Evolutionary conservation across 1,140 invertebrate species (phyloP).

Genomic region (Drosophila sulfurigaster): DNA sequence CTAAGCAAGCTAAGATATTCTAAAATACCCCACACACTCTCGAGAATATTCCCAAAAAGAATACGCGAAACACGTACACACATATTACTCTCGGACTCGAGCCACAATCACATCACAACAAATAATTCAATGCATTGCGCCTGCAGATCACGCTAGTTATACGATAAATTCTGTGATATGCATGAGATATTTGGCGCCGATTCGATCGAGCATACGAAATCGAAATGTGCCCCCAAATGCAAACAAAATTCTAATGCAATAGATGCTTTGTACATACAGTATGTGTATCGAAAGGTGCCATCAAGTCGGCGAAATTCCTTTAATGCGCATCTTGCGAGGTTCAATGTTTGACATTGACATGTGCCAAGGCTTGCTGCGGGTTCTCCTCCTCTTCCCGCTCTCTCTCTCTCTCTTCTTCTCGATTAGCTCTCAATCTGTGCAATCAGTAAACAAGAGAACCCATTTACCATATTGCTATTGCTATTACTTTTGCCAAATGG

Average conservation of each 20-base stretch:
- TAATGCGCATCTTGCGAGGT: conserved; percentile 59
- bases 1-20: conserved; percentile 59
- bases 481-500: conserved; percentile 27
- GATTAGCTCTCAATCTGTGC: conserved; percentile 11
- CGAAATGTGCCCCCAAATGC: conserved; percentile 47
- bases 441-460: neutral
- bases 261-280: conserved; percentile 6
- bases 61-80: neutral
- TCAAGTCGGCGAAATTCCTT: conserved; percentile 75
- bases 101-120: conserved; percentile 12
- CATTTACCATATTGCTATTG: neutral
- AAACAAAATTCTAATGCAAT: conserved; percentile 65
- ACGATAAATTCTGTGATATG: conserved; percentile 69
- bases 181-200: conserved; percentile 75
- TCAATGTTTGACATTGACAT: conserved; percentile 77
- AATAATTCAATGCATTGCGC: conserved; percentile 65
- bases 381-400: neutral
- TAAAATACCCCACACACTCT: conserved; percentile 35
- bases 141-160: conserved; percentile 39
- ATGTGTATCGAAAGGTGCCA: conserved; percentile 67
- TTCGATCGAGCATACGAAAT: conserved; percentile 52
- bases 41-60: conserved; percentile 15
- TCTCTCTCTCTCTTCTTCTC: neutral
- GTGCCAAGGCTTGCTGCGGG: conserved; percentile 54
- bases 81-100: neutral